phyloP scores from a whole-genome alignment of 2,797 vertebrate species.

The Leucoraja ocellata region DNA sequence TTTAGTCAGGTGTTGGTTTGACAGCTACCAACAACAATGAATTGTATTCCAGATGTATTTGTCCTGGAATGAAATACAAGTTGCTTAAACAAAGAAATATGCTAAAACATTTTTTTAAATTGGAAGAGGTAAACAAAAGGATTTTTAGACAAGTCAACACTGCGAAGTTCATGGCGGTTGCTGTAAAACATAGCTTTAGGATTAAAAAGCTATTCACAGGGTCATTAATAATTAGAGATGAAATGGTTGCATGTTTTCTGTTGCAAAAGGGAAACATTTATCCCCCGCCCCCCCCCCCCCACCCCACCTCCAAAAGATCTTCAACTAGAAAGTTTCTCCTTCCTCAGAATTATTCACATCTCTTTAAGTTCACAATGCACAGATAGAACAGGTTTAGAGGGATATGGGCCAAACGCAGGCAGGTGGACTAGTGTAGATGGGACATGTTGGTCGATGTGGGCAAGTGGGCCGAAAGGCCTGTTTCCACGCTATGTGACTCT shows the following conservation, averaged over 20 bases:
- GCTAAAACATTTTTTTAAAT: background rate
- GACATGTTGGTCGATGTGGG: no score
- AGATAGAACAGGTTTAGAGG: no score
- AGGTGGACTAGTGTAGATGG: no score
- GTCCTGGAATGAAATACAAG: background rate
- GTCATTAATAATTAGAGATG: background rate
- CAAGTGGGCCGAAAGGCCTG: no score
- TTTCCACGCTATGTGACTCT: no score
- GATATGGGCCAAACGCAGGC: no score
- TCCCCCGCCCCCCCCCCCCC: background rate
- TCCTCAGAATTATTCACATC: background rate
- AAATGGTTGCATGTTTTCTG: background rate
- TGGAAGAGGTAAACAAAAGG: background rate
- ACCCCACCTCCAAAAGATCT: background rate
- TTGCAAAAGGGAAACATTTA: background rate
- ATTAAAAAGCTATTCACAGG: background rate
- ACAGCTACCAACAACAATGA: background rate
- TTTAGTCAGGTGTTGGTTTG: background rate
- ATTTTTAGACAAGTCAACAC: background rate
- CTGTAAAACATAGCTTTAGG: background rate
- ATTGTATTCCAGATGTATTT: background rate
- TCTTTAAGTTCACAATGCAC: background rate
- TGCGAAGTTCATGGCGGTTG: background rate
- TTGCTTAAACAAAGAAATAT: background rate
- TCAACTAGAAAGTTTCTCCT: background rate